Base-by-base conservation (phyloP, 2,113 vertebrate species). In the Cettia cetti region DNA sequence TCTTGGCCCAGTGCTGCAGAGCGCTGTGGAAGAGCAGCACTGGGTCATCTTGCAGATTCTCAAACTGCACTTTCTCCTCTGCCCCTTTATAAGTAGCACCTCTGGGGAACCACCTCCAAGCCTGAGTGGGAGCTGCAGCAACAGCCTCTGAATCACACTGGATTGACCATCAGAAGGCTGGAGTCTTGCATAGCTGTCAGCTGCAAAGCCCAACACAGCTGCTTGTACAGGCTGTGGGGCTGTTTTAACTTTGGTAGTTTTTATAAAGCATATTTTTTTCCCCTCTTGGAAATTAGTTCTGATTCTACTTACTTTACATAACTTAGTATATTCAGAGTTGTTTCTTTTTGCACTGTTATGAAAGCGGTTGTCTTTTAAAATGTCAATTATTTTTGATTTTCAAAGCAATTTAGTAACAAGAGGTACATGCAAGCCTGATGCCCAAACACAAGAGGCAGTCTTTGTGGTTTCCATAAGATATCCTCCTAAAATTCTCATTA, bases 361-460 rank as follows among this genome's bases (percentile, higher is more conserved):
- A 86, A 91, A 72, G n/a, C 35, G 52, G 27, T 64, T 94, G 35
- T 82, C 49, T 94, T 86, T 78, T 72, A 76, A 64, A 91, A 87
- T 52, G 77, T 79, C 92, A 91, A 60, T 92, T 96, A 79, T 87
- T 95, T 96, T 94, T 91, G 15, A 87, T 94, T 92, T 95, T 96
- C 74, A 93, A 76, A 96, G 90, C 37, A 49, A 63, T 89, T 91
- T 79, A 76, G 31, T 85, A 79, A 22, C 50, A 68, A 40, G 39
- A 76, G n/a, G 15, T 87, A 45, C 31, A 27, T 72, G 49, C 45
- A 95, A 93, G 20, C 31, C 44, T 84, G 65, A 44, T 79, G 23
- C 86, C 64, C 35, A 42, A 63, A 54, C 33, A 86, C 42, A 40
- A 92, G 37, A 74, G 92, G 54, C 35, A 39, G 47, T 63, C 65